A percentile compares a stretch with the other conserved stretches of the same genome.
phyloP scores from a whole-genome alignment of 1,140 invertebrate genomes.

The Homalodisca vitripennis region DNA sequence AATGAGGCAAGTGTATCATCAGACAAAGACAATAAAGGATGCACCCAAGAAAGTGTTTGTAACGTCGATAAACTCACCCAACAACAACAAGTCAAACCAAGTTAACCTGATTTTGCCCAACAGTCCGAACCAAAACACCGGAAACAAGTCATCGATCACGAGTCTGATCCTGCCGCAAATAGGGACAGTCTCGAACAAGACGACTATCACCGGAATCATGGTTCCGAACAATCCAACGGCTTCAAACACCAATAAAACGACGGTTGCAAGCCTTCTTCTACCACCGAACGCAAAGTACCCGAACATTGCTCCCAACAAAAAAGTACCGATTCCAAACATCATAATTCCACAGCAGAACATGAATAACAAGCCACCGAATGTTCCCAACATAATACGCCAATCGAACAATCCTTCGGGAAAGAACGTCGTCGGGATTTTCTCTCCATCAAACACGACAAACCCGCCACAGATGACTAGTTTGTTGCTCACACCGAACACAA shows the following conservation, averaged over 20 bases:
- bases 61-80: neutral
- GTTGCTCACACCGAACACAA: constrained; percentile 1
- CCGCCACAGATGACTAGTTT: constrained; percentile 11
- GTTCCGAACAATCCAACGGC: neutral
- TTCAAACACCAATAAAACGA: neutral
- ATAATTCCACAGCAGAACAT: constrained; percentile 20
- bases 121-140: neutral
- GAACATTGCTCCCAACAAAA: constrained; percentile 18
- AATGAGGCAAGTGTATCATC: constrained; percentile 12
- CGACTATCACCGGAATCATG: constrained; percentile 22
- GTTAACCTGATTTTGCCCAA: constrained; percentile 7
- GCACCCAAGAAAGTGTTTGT: constrained; percentile 16
- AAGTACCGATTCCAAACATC: constrained; percentile 18
- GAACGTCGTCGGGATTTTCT: constrained; percentile 7
- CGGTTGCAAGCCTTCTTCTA: constrained; percentile 1
- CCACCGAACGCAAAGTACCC: constrained; percentile 14
- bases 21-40: neutral
- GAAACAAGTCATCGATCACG: constrained; percentile 12
- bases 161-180: constrained; percentile 23
- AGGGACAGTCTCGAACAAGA: constrained; percentile 1
- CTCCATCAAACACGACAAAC: neutral
- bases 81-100: constrained; percentile 4
- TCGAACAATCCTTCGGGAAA: neutral
- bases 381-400: constrained; percentile 31
- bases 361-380: neutral